Evolutionary conservation across 2,797 vertebrate genomes (phyloP).

Genomic region (Pipistrellus nathusii): DNA sequence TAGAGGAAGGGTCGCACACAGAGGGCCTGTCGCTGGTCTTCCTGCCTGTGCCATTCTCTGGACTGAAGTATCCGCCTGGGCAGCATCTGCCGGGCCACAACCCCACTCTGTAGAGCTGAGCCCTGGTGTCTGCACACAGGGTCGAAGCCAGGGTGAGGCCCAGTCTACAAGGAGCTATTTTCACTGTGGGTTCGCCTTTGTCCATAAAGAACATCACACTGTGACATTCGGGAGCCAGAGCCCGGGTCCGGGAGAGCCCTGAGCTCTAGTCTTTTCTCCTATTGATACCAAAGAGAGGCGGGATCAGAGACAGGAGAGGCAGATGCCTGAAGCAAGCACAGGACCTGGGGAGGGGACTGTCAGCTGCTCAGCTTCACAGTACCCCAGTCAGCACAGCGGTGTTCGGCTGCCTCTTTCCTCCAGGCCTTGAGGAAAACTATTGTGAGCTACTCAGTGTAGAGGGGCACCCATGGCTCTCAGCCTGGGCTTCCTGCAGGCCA

Average conservation of each 20-base stretch:
- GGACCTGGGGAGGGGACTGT: neutral
- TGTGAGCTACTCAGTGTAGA: fast-evolving
- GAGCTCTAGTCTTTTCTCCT: neutral
- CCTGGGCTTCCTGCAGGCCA: neutral
- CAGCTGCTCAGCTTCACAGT: fast-evolving
- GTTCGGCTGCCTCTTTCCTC: neutral
- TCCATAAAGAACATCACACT: neutral
- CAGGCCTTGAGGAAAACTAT: neutral
- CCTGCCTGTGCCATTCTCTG: neutral
- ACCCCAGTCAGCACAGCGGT: neutral
- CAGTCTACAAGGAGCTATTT: fast-evolving
- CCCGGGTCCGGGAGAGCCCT: neutral
- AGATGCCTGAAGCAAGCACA: neutral
- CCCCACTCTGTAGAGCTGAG: neutral
- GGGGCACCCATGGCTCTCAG: fast-evolving
- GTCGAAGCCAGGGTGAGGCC: neutral
- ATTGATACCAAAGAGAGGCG: neutral
- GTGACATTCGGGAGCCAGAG: neutral
- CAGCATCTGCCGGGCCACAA: no score
- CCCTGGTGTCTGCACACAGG: neutral
- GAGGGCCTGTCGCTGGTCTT: neutral
- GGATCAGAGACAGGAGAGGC: neutral
- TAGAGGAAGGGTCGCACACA: neutral
- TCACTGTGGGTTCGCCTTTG: neutral
- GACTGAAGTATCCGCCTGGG: neutral